Percentiles rank a stretch among this genome's conserved stretches.
Evolutionary conservation across 2,113 vertebrate species (phyloP).

Genomic region (Nesogale talazaci): DNA sequence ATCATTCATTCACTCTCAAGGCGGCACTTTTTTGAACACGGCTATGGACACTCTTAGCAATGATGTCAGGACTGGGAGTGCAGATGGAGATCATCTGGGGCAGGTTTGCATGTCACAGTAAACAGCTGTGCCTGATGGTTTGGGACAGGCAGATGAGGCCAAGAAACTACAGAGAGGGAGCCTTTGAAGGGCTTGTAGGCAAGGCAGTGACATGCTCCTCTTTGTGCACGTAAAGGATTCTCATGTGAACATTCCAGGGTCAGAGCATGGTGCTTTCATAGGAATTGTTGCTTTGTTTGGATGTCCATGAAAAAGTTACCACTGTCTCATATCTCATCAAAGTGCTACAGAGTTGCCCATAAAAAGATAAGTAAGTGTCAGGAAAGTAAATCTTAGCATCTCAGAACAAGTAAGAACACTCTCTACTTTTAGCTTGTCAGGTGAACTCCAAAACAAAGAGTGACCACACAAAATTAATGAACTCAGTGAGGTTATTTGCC

Average conservation of each 20-base stretch:
- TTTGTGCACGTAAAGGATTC: background rate
- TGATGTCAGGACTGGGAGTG: background rate
- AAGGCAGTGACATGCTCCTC: background rate
- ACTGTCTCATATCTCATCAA: conserved; percentile 7
- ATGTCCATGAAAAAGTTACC: background rate
- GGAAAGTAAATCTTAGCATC: background rate
- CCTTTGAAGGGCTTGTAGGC: background rate
- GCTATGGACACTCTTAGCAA: background rate
- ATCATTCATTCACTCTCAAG: background rate
- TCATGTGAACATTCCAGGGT: background rate
- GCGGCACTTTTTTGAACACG: background rate
- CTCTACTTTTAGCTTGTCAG: background rate
- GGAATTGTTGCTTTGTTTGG: background rate
- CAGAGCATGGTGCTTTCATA: background rate
- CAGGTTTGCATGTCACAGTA: background rate
- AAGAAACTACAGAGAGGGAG: background rate
- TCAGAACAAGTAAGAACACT: conserved; percentile 29
- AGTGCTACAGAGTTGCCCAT: background rate
- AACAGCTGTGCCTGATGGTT: background rate
- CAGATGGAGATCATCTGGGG: background rate
- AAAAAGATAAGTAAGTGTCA: background rate
- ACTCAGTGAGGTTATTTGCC: conserved; percentile 1
- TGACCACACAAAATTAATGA: conserved; percentile 31
- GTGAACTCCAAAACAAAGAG: background rate
- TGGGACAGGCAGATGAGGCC: too few species aligned